Evolutionary conservation across 2,113 vertebrate genomes (phyloP), one percentile per base, ranked within the genome.

Genomic region (Mormyrus lacerda): DNA sequence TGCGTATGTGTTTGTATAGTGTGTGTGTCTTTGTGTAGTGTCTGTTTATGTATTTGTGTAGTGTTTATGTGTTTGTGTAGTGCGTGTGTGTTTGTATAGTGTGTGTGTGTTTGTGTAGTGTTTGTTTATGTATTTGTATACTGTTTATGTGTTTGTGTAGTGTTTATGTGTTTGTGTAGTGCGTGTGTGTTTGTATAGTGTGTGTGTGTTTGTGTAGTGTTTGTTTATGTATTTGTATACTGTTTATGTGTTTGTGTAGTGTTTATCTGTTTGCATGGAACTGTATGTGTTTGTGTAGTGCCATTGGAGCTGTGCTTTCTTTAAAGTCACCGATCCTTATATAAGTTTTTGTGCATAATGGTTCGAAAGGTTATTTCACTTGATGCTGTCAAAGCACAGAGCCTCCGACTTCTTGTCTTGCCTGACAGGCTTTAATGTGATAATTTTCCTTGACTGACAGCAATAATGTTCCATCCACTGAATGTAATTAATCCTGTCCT

Each of bases 361-460:
- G 21, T 19, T 21, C 76, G 58, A 88, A 76, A 61, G 50, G 84
- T 47, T 89, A 47, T 51, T 83, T 58, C 73, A 82, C 53, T 76
- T 85, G 69, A 3, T 87, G 83, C 91, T 91, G 91, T 91, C 89
- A 93, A 91, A 69, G 76, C 82, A 24, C 85, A 53, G 83, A 90
- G 91, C 87, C 91, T 92, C 90, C 90, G 89, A 91, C 88, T 90
- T 69, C 51, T 55, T 90, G 87, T 87, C 47, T 90, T 91, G 89
- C 91, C 92, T 91, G 90, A 89, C 89, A 89, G 89, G 76, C 90
- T 91, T 91, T 93, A 92, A 92, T 91, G 92, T 92, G 91, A 89
- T 92, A 91, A 93, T 93, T 92, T 91, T 53, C 90, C 82, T 90
- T 88, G 91, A 90, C 87, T 73, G 86, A 88, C 91, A 90, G 90